Conservation (phyloP, 2,113 vertebrate species). For the Asarcornis scutulata region DNA sequence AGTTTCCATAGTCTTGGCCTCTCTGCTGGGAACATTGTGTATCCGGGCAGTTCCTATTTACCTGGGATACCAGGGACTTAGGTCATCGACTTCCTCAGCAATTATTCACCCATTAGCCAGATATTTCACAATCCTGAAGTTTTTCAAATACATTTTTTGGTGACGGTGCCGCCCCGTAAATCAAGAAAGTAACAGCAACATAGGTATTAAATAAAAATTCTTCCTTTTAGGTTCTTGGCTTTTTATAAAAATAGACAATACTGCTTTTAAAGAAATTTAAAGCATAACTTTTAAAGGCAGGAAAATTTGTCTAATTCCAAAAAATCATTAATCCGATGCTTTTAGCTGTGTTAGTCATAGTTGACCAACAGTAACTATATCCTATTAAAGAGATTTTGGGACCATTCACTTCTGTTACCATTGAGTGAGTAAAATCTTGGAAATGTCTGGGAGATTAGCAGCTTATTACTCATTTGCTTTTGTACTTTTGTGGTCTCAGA, state of each 20-base stretch:
- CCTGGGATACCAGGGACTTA: neutral
- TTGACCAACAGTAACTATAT: neutral
- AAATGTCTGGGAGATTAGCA: neutral
- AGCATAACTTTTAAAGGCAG: neutral
- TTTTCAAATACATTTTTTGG: neutral
- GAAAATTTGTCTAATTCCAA: neutral
- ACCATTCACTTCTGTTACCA: neutral
- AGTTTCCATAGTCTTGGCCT: constrained; percentile 23
- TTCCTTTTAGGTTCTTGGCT: neutral
- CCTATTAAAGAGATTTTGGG: neutral
- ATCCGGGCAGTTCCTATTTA: constrained; percentile 53
- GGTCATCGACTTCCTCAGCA: neutral
- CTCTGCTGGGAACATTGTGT: constrained; percentile 51
- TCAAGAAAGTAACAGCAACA: neutral
- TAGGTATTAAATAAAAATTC: neutral
- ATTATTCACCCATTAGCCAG: neutral
- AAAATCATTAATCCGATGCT: neutral
- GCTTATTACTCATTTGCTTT: neutral
- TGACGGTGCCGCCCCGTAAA: rapidly evolving
- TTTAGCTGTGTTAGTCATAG: neutral
- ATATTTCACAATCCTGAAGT: neutral
- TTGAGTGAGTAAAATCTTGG: neutral
- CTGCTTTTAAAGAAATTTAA: neutral
- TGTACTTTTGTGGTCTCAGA: neutral
- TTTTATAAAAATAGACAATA: neutral